phyloP scores from a whole-genome alignment of 2,888 invertebrate species.

The Malthinus flaveolus region DNA sequence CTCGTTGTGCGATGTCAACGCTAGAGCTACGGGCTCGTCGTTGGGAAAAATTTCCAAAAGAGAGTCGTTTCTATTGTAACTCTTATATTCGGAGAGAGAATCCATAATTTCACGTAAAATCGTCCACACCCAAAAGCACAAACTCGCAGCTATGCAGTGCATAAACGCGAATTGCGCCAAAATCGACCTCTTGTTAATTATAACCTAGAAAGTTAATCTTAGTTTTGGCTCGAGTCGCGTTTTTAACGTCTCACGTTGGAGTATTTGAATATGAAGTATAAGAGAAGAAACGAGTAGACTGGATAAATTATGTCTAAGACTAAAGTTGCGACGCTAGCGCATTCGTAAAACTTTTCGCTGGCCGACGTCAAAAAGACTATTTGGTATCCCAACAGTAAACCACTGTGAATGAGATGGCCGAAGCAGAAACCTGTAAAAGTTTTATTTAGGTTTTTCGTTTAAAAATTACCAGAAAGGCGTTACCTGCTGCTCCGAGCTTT shows the following conservation, averaged over 20 bases:
- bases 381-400: conserved; percentile 70
- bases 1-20: conserved; percentile 45
- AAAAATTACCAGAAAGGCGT: conserved; percentile 14
- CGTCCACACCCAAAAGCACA: conserved; percentile 81
- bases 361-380: conserved; percentile 62
- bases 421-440: conserved; percentile 68
- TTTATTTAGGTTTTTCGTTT: neutral
- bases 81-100: conserved; percentile 56
- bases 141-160: conserved; percentile 78
- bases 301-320: conserved; percentile 71
- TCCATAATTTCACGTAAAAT: conserved; percentile 75
- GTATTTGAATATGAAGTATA: conserved; percentile 82
- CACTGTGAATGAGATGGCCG: conserved; percentile 76
- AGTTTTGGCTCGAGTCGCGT: neutral
- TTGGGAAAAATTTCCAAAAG: conserved; percentile 20
- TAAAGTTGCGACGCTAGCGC: conserved; percentile 64
- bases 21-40: conserved; percentile 42
- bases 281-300: conserved; percentile 72
- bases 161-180: conserved; percentile 74
- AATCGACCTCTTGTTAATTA: conserved; percentile 61
- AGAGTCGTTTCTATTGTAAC: conserved; percentile 46
- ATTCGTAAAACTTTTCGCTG: conserved; percentile 60
- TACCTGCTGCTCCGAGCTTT: conserved; percentile 74
- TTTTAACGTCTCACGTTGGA: conserved; percentile 66
- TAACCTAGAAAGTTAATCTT: conserved; percentile 54